Evolutionary conservation across 2,888 invertebrate species (phyloP), one percentile per base, ranked within the genome.

Genomic region (Maniola hyperantus): DNA sequence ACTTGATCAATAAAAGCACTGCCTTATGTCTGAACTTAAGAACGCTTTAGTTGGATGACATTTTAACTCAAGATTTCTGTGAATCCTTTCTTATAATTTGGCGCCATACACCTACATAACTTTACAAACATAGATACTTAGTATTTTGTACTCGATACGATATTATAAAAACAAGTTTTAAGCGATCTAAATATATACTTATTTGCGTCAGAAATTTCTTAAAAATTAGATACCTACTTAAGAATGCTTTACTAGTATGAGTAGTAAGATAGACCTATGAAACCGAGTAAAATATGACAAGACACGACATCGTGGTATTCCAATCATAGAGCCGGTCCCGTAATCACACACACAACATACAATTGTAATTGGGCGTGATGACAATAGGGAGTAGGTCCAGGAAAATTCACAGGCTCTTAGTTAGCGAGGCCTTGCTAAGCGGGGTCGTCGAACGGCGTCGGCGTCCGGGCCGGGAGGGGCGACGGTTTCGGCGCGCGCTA

Each of bases 361-460:
- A 20, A 57, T 46, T 13, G 54, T 60, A 50, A 55, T 46, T 58
- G 61, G 60, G 42, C 58, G 53, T 59, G 46, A 53, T 53, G 50
- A 59, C 55, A 51, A 67, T 53, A 65, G 66, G 62, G 59, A 63
- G 66, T 65, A 65, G 65, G 65, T 73, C 72, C 71, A 71, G 73
- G 67, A 69, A 69, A 71, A 71, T 70, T 73, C 72, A 69, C 68
- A 66, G 71, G 70, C 67, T 67, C 79, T 81, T 82, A 83, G 83
- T 81, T 77, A 83, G 84, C 77, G 78, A 80, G 80, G 83, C 81
- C 83, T 82, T 83, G 83, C 83, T 76, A 76, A 78, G 83, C 81
- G 89, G 90, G 91, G 91, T 90, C 91, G 91, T 88, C 88, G 91
- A 86, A 89, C 84, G 83, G 85, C 85, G 89, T 83, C 88, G 88